Evolutionary conservation across 2,888 invertebrate genomes (phyloP).

Genomic region (Leptinotarsa haldemani): DNA sequence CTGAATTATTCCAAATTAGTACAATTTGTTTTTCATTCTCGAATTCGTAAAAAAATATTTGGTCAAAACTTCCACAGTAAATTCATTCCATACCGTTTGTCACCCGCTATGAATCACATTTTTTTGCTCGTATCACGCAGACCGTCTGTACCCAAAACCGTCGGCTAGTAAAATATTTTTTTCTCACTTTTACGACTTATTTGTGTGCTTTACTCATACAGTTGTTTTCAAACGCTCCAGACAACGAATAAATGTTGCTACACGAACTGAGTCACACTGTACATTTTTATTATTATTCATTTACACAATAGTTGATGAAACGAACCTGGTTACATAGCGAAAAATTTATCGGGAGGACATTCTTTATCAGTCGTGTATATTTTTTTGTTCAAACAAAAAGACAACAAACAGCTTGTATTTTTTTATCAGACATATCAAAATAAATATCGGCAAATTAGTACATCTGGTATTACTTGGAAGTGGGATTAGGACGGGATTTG

Average conservation of each 20-base stretch:
- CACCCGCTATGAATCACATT: background rate
- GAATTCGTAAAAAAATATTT: too few species aligned
- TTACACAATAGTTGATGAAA: constrained; percentile 26
- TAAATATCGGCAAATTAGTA: constrained; percentile 26
- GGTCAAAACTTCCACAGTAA: too few species aligned
- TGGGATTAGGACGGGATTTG: constrained; percentile 1
- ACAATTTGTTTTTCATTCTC: too few species aligned
- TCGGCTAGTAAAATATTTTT: constrained; percentile 24
- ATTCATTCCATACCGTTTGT: background rate
- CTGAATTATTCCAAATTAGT: too few species aligned
- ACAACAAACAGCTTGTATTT: constrained; percentile 28
- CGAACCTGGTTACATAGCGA: constrained; percentile 16
- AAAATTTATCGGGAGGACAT: constrained; percentile 22
- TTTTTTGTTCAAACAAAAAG: constrained; percentile 32
- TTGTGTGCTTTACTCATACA: constrained; percentile 23
- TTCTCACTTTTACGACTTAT: constrained; percentile 26
- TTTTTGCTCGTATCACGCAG: background rate
- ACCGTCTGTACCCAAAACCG: background rate
- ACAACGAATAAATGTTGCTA: constrained; percentile 30
- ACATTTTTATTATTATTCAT: constrained; percentile 27
- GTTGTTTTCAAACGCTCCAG: constrained; percentile 25
- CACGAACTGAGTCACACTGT: constrained; percentile 30
- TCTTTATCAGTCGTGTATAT: constrained; percentile 33
- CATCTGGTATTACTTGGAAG: constrained; percentile 14
- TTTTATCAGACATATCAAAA: constrained; percentile 25